Percentiles rank a stretch among this genome's conserved stretches.
phyloP scores from a whole-genome alignment of 2,888 invertebrate species.

The Pardosa pseudoannulata region DNA sequence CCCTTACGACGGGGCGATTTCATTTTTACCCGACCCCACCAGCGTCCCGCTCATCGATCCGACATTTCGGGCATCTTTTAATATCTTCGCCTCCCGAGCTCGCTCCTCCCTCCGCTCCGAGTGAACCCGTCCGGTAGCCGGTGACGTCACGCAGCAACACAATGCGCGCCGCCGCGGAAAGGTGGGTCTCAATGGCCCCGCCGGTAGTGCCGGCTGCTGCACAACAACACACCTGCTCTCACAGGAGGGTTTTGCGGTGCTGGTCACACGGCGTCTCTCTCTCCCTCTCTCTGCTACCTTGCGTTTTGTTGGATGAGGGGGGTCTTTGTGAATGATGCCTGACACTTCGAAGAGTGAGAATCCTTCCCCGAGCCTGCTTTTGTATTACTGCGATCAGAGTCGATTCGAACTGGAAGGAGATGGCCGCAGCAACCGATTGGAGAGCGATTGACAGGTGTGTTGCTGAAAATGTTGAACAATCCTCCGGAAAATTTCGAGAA shows the following conservation, averaged over 20 bases:
- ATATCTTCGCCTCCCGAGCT: background rate
- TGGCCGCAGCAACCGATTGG: too few species aligned
- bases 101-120: background rate
- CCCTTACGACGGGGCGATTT: background rate
- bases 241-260: background rate
- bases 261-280: background rate
- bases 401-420: too few species aligned
- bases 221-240: background rate
- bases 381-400: too few species aligned
- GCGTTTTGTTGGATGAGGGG: too few species aligned
- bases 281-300: too few species aligned
- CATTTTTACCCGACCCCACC: background rate
- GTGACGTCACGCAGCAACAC: constrained; percentile 1
- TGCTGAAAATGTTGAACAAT: background rate
- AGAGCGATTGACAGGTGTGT: background rate
- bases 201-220: background rate
- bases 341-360: background rate
- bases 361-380: too few species aligned
- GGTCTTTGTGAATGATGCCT: background rate
- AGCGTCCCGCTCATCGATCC: background rate
- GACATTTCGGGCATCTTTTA: constrained; percentile 15
- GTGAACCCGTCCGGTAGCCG: background rate
- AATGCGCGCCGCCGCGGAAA: constrained; percentile 15
- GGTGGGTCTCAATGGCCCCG: constrained; percentile 16
- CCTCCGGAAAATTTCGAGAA: too few species aligned